phyloP scores from a whole-genome alignment of 2,113 vertebrate genomes.

The Cebus imitator region DNA sequence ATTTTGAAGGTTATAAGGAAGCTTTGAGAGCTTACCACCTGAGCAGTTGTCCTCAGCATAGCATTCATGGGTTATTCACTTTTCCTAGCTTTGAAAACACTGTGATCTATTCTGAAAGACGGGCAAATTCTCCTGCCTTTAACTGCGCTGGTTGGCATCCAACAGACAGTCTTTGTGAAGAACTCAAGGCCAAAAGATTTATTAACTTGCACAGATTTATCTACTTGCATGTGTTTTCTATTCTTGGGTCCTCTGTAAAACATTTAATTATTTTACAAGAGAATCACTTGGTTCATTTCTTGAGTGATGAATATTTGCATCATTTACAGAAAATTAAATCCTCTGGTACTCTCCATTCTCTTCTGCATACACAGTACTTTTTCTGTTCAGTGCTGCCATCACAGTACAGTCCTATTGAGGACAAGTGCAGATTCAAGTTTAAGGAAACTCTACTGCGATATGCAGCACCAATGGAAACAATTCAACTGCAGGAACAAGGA shows the following conservation, averaged over 20 bases:
- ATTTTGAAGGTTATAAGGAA: not conserved
- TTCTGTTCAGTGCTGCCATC: not conserved
- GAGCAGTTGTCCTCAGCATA: not conserved
- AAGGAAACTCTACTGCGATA: not conserved
- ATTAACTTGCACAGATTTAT: not conserved
- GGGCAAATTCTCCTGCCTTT: slow-evolving; percentile 32
- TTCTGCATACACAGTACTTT: not conserved
- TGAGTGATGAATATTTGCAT: not conserved
- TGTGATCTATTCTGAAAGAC: slow-evolving; percentile 6
- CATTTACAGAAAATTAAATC: not conserved
- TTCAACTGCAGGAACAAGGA: not conserved
- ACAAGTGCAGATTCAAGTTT: not conserved
- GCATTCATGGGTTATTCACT: not conserved
- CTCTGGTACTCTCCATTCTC: not conserved
- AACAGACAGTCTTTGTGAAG: not conserved
- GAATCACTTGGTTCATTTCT: not conserved
- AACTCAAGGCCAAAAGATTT: not conserved
- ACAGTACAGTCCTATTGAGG: not conserved
- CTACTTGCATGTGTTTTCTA: not conserved
- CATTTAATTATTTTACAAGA: not conserved
- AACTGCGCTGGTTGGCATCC: not conserved
- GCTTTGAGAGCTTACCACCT: not conserved
- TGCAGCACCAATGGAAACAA: not conserved
- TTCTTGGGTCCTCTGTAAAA: not conserved
- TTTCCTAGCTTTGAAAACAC: not conserved